Evolutionary conservation across 1,140 invertebrate species (phyloP).

Genomic region (Riptortus pedestris): DNA sequence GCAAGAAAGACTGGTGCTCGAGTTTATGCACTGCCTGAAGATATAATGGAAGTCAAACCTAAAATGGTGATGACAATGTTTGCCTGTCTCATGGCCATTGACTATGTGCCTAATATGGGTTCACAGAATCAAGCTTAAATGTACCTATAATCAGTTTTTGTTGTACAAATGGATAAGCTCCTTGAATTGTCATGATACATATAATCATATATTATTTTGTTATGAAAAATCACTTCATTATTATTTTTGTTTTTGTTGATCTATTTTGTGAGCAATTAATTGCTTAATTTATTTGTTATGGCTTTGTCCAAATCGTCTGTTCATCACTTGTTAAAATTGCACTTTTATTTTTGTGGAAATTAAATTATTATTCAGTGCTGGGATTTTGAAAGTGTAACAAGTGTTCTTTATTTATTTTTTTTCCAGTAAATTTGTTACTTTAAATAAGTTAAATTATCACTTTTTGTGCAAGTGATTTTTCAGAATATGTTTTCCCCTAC

Average conservation of each 20-base stretch:
- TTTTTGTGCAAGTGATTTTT: neutral
- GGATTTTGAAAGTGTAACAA: neutral
- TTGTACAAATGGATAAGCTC: neutral
- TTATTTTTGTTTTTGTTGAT: neutral
- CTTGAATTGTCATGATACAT: neutral
- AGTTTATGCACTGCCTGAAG: constrained; percentile 97
- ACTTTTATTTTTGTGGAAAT: neutral
- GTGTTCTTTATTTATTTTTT: neutral
- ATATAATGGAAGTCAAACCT: constrained; percentile 93
- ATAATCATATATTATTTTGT: neutral
- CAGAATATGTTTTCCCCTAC: neutral
- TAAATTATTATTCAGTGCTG: neutral
- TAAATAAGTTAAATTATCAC: neutral
- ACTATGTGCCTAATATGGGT: constrained; percentile 84
- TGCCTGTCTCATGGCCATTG: constrained; percentile 94
- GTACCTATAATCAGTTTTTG: neutral
- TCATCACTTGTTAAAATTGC: constrained; percentile 2
- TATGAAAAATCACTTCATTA: neutral
- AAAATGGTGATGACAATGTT: constrained; percentile 99
- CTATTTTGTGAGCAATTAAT: neutral
- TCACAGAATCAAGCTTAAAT: constrained; percentile 10
- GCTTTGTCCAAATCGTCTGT: neutral
- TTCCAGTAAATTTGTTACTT: neutral
- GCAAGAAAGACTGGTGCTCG: constrained; percentile 92
- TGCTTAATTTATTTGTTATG: neutral